Conservation (phyloP, 1,140 invertebrate species). For the Drosophila pseudoananassae region DNA sequence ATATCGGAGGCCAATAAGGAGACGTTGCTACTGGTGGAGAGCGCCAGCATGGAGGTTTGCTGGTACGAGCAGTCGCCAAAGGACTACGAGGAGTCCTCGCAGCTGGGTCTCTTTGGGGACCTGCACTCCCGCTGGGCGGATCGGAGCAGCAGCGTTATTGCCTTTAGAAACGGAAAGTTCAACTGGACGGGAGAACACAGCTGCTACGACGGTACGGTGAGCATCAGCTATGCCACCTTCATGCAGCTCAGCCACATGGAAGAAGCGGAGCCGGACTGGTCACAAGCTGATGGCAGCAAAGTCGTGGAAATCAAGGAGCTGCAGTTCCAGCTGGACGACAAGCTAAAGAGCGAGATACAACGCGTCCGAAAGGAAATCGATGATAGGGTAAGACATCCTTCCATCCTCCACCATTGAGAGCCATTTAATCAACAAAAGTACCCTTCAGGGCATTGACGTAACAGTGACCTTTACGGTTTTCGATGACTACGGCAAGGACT, state of each 20-base stretch:
- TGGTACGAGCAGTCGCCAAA: slow-evolving; percentile 86
- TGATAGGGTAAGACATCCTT: slow-evolving; percentile 43
- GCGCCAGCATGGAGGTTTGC: slow-evolving; percentile 86
- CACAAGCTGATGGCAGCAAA: slow-evolving; percentile 18
- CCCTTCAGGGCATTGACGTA: slow-evolving; percentile 83
- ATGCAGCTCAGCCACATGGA: slow-evolving; percentile 82
- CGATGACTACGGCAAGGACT: slow-evolving; percentile 85
- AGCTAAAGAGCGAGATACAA: slow-evolving; percentile 62
- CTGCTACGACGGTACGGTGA: slow-evolving; percentile 86
- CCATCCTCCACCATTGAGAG: not conserved
- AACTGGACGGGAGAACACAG: slow-evolving; percentile 84
- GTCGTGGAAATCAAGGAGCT: slow-evolving; percentile 59
- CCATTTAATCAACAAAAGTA: not conserved
- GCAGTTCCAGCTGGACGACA: slow-evolving; percentile 70
- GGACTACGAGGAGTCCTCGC: slow-evolving; percentile 82
- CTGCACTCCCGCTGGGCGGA: slow-evolving; percentile 86
- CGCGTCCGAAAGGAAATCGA: slow-evolving; percentile 65
- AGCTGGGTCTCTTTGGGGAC: slow-evolving; percentile 84
- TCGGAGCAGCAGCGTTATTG: slow-evolving; percentile 84
- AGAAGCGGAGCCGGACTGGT: slow-evolving; percentile 66
- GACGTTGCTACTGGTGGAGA: slow-evolving; percentile 87
- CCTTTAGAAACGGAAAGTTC: slow-evolving; percentile 85
- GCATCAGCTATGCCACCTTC: slow-evolving; percentile 82
- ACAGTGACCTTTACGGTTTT: slow-evolving; percentile 83
- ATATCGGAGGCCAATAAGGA: slow-evolving; percentile 86